Conservation (phyloP, 2,113 vertebrate genomes). For the Rattus rattus region DNA sequence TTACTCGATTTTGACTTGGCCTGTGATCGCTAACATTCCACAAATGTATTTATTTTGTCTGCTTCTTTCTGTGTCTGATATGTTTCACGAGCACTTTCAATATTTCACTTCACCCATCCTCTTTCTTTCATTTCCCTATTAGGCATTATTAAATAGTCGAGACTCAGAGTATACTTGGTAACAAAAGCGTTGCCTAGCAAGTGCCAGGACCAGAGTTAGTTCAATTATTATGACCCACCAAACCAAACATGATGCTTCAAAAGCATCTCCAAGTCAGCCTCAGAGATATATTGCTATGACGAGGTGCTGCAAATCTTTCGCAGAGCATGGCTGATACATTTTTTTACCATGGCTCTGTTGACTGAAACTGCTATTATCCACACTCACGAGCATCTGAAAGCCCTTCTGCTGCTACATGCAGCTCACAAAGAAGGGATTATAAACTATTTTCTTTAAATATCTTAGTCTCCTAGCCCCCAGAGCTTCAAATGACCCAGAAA, state of each 20-base stretch:
- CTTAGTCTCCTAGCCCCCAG: not conserved
- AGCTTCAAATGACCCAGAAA: not conserved
- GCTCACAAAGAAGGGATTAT: not conserved
- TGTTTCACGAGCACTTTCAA: not conserved
- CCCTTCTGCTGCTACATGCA: not conserved
- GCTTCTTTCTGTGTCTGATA: not conserved
- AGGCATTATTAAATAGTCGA: not conserved
- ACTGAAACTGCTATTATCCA: not conserved
- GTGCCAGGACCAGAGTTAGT: not conserved
- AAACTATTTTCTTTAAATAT: constrained; percentile 41
- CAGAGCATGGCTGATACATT: not conserved
- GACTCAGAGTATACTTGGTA: too few relatives aligned
- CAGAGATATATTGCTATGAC: not conserved
- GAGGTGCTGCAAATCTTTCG: not conserved
- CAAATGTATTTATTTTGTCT: not conserved
- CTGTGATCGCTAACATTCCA: not conserved
- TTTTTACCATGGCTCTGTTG: not conserved
- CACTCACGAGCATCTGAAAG: not conserved
- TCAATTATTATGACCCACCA: not conserved
- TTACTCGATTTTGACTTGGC: not conserved
- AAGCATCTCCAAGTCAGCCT: not conserved
- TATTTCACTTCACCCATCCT: not conserved
- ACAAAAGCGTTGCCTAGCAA: not conserved
- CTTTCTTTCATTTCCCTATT: not conserved
- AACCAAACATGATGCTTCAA: not conserved